Percentiles rank a stretch among this genome's conserved stretches.
phyloP scores from a whole-genome alignment of 2,113 vertebrate species.

The Prinia subflava region DNA sequence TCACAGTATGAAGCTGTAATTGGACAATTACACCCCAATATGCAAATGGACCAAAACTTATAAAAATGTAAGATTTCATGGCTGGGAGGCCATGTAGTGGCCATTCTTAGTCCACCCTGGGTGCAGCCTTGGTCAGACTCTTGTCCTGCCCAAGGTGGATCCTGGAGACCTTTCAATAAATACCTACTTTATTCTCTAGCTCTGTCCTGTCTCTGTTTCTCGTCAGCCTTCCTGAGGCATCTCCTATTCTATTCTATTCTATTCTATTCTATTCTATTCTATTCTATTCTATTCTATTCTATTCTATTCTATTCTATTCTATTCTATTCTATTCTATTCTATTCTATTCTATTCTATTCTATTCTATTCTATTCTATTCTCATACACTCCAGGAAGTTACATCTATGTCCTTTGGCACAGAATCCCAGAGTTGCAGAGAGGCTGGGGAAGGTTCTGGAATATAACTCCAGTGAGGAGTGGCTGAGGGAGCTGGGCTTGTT shows the following conservation, averaged over 20 bases:
- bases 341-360: neutral
- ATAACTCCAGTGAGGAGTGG: rapidly evolving
- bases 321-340: neutral
- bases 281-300: neutral
- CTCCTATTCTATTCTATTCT: neutral
- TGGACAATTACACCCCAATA: no score
- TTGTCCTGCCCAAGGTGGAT: no score
- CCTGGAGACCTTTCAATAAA: no score
- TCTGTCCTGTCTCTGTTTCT: no score
- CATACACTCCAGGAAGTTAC: neutral
- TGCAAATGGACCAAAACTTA: no score
- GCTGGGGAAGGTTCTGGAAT: neutral
- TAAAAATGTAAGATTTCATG: no score
- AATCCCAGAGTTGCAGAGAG: neutral
- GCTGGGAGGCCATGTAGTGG: no score
- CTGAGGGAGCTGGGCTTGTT: neutral
- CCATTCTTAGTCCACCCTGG: no score
- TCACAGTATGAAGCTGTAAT: no score
- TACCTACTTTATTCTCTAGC: no score
- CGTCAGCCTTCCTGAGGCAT: no score
- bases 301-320: neutral
- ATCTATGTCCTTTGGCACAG: neutral
- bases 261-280: neutral
- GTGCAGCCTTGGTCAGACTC: no score
- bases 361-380: neutral